Conservation (phyloP, 2,797 vertebrate species). For the Dicrostonyx torquatus region DNA sequence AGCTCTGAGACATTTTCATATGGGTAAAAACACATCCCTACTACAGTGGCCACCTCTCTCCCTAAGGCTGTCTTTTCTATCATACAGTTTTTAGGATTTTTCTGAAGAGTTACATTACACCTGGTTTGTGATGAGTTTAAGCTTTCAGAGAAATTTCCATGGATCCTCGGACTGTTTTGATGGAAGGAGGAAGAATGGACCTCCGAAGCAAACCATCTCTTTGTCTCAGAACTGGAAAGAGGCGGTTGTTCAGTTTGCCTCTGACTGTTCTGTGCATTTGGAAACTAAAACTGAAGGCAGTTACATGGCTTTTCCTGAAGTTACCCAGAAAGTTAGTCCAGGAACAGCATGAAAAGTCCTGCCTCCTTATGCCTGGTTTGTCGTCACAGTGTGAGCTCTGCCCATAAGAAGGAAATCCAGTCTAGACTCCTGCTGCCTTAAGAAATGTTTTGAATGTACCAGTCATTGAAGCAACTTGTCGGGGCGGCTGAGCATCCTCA, state of each 20-base stretch:
- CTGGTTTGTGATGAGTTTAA: background rate
- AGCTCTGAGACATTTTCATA: background rate
- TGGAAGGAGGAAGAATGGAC: background rate
- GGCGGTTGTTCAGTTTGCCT: background rate
- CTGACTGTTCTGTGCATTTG: conserved; percentile 38
- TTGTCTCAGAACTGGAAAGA: conserved; percentile 14
- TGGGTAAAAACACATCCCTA: background rate
- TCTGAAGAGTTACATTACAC: conserved; percentile 35
- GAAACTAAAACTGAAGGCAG: conserved; percentile 63
- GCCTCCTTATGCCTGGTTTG: background rate
- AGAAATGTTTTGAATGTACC: background rate
- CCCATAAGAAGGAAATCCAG: conserved; percentile 32
- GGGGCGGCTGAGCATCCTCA: background rate
- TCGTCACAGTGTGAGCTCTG: background rate
- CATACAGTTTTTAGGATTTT: background rate
- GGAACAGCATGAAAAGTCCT: conserved; percentile 43
- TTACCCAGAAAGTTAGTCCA: background rate
- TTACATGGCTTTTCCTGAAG: conserved; percentile 5
- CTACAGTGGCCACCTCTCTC: background rate
- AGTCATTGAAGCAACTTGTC: conserved; percentile 39
- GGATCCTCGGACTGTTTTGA: background rate
- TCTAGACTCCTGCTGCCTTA: conserved; percentile 27
- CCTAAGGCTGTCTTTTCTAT: background rate
- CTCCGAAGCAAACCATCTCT: conserved; percentile 49
- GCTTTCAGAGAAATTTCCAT: background rate